Base-by-base conservation (phyloP, 2,888 invertebrate species). In the Oegoconia quadripuncta region DNA sequence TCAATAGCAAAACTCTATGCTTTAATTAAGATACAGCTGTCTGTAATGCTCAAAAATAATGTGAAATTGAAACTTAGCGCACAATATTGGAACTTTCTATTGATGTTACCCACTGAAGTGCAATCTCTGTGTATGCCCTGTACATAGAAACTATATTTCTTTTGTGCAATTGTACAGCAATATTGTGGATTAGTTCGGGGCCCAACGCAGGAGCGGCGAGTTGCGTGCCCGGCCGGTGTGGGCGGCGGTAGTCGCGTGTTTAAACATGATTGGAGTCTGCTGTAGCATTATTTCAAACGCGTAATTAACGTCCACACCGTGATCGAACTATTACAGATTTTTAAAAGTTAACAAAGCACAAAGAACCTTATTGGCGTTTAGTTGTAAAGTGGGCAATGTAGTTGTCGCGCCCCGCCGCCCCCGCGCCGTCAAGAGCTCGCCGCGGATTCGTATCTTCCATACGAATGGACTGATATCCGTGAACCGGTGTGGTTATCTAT, bases 1-100 rank as follows among this genome's bases (percentile, higher is more conserved):
- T 86, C 86, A 86, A 86, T 87, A 87, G 86, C 86, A 87, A 87
- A 86, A 84, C 84, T 82, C 56, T 74, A 74, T 74, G 81, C 77
- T 83, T 80, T 74, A 70, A 70, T 68, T 76, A 72, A 73, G 65
- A 74, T 67, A 79, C 82, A 77, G 74, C 84, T 87, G 84, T 86
- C 84, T 71, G 71, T 67, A 58, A 82, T 84, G 86, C 86, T 87
- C 86, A 87, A 87, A n/a, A 72, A 74, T 74, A 74, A 73, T 77
- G 79, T 83, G 79, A 82, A 81, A 69, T 74, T 76, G 83, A 74
- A 82, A 84, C 83, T 81, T 82, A 82, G 81, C 86, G 86, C 86
- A 87, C 86, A 87, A 84, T 81, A 79, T 79, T 78, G 68, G 73
- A 80, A 74, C 52, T 75, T 72, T 70, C 63, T 80, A 77, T 79